These are phyloP conservation scores for Gymnocypris eckloni DNA, from an alignment of 2,797 vertebrate genomes.

Conservation along the genomic window DNA sequence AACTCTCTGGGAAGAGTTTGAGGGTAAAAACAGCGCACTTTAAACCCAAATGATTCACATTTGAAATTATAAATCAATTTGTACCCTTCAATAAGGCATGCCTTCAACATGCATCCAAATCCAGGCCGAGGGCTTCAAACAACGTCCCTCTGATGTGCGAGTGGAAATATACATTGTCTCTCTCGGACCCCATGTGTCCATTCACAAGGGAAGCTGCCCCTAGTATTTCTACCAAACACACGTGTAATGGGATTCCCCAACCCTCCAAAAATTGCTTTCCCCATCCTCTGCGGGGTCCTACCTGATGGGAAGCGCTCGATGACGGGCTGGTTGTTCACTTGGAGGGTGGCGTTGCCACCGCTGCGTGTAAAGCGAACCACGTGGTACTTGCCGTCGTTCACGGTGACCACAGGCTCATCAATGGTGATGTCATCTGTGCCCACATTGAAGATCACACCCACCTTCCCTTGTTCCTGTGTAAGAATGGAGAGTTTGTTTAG, in stretches of 20 bases:
- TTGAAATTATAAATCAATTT: slow-evolving; percentile 65
- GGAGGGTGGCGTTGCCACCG: slow-evolving; percentile 93
- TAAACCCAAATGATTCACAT: slow-evolving; percentile 57
- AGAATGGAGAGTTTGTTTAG: slow-evolving; percentile 20
- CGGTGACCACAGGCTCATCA: slow-evolving; percentile 88
- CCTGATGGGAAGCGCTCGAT: slow-evolving; percentile 95
- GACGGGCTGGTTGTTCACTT: slow-evolving; percentile 95
- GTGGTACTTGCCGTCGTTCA: slow-evolving; percentile 95
- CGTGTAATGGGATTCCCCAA: slow-evolving; percentile 30
- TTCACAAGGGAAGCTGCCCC: slow-evolving; percentile 30
- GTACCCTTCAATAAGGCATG: slow-evolving; percentile 58
- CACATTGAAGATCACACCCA: slow-evolving; percentile 94
- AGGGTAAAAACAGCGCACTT: slow-evolving; percentile 61
- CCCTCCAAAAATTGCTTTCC: not conserved
- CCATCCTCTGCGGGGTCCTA: slow-evolving; percentile 72
- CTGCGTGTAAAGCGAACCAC: slow-evolving; percentile 96
- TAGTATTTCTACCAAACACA: slow-evolving; percentile 42
- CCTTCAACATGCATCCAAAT: slow-evolving; percentile 57
- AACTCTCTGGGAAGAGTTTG: slow-evolving; percentile 60
- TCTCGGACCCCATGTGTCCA: slow-evolving; percentile 36
- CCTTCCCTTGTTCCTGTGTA: slow-evolving; percentile 90
- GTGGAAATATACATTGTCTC: slow-evolving; percentile 59
- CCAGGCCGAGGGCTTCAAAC: slow-evolving; percentile 63
- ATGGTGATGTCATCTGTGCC: slow-evolving; percentile 95
- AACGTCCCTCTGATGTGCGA: slow-evolving; percentile 52